These are phyloP conservation scores for Drosophila aldrichi DNA, from an alignment of 2,888 invertebrate species.

Conservation along the genomic window DNA sequence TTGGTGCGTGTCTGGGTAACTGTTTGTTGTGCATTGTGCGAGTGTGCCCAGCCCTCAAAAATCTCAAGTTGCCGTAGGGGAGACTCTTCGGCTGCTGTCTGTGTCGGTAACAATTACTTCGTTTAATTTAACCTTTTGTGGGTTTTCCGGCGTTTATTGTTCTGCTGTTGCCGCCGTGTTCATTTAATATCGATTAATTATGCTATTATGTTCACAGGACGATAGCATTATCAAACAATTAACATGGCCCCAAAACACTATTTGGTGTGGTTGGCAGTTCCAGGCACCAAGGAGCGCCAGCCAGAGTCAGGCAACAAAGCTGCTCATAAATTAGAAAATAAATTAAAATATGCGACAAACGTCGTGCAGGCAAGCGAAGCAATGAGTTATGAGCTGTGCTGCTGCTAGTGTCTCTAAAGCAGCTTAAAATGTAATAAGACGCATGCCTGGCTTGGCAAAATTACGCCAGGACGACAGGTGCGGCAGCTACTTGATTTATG, in stretches of 20 bases:
- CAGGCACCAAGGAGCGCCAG: conserved; percentile 14
- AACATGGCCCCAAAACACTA: conserved; percentile 35
- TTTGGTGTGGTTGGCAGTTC: conserved; percentile 52
- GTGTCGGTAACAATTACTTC: conserved; percentile 76
- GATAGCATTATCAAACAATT: conserved; percentile 61
- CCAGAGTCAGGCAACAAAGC: conserved; percentile 43
- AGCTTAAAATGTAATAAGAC: conserved; percentile 74
- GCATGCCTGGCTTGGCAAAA: conserved; percentile 61
- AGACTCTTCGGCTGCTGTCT: conserved; percentile 31
- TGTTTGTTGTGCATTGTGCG: conserved; percentile 71
- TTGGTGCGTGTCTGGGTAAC: conserved; percentile 68
- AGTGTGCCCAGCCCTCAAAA: conserved; percentile 46
- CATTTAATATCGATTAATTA: conserved; percentile 81
- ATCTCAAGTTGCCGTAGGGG: conserved; percentile 14
- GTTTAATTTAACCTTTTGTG: conserved; percentile 81
- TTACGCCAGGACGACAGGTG: conserved; percentile 49
- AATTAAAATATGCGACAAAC: conserved; percentile 78
- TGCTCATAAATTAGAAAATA: conserved; percentile 73
- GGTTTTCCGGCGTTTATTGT: conserved; percentile 61
- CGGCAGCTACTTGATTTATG: conserved; percentile 66
- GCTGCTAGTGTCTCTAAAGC: conserved; percentile 54
- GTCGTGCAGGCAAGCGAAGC: conserved; percentile 45
- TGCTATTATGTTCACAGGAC: conserved; percentile 65
- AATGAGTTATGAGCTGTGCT: conserved; percentile 64
- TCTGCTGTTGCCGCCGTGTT: conserved; percentile 47